These are phyloP conservation scores for Leptinotarsa tumamoca DNA, from an alignment of 2,888 invertebrate species.

Conservation along the genomic window DNA sequence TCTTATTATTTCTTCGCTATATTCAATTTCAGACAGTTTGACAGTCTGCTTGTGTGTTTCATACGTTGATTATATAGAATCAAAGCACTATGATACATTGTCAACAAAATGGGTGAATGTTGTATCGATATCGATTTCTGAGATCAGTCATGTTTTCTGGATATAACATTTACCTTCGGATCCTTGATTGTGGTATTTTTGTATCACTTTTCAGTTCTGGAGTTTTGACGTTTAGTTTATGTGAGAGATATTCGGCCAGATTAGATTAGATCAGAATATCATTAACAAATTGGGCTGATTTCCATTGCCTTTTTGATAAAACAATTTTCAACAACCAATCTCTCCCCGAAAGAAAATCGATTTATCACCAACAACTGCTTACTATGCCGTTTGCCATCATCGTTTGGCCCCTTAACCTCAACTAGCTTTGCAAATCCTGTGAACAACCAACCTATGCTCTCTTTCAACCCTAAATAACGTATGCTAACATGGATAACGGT, in stretches of 20 bases:
- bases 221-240: not conserved
- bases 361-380: not conserved
- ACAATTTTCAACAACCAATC: too few relatives aligned
- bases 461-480: not conserved
- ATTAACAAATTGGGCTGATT: too few relatives aligned
- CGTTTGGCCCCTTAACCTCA: not conserved
- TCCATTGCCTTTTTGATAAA: too few relatives aligned
- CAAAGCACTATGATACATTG: too few relatives aligned
- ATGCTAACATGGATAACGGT: not conserved
- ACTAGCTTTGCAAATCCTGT: not conserved
- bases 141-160: not conserved
- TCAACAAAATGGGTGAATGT: too few relatives aligned
- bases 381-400: not conserved
- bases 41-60: not conserved
- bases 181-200: not conserved
- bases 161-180: not conserved
- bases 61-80: too few relatives aligned
- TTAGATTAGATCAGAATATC: not conserved
- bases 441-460: slow-evolving; percentile 4
- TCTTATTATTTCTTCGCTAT: not conserved
- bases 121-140: not conserved
- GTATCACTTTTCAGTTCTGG: not conserved
- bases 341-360: not conserved
- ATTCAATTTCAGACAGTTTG: not conserved
- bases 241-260: not conserved